Percentiles rank a stretch among this genome's conserved stretches.
phyloP scores from a whole-genome alignment of 2,797 vertebrate species.

The Xenops minutus region DNA sequence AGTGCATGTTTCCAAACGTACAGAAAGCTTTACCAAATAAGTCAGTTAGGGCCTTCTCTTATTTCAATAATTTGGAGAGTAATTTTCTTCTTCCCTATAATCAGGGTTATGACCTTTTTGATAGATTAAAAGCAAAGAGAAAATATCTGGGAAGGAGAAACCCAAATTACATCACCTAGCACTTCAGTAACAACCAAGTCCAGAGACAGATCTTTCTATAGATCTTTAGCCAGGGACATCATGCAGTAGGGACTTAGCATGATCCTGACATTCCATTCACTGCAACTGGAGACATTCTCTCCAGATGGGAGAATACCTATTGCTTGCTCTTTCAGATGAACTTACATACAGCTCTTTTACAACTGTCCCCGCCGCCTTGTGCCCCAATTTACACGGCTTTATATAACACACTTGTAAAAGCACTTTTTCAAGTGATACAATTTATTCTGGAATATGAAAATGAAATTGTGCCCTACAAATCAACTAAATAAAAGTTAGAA shows the following conservation, averaged over 20 bases:
- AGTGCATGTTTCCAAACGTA: not conserved
- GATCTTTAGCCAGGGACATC: not conserved
- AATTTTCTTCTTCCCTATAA: not conserved
- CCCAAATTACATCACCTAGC: not conserved
- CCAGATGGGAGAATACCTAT: not conserved
- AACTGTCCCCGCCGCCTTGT: not conserved
- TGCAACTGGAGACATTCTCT: not conserved
- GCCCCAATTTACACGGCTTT: not conserved
- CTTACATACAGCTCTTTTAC: not conserved
- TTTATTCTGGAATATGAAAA: not conserved
- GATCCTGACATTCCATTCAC: not conserved
- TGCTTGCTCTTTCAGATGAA: not conserved
- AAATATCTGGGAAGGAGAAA: conserved; percentile 23
- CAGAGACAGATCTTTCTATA: not conserved
- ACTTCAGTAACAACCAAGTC: not conserved
- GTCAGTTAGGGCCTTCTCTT: not conserved
- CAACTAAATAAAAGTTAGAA: not conserved
- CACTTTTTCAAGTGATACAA: not conserved
- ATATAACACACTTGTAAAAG: not conserved
- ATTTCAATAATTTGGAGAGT: not conserved
- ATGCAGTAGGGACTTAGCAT: not conserved
- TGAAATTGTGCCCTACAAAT: not conserved
- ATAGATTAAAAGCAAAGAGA: not conserved
- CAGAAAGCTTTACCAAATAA: not conserved
- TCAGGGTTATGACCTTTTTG: not conserved